Percentiles rank a stretch among this genome's conserved stretches.
These are phyloP conservation scores for Harpagus bidentatus DNA, from an alignment of 2,113 vertebrate genomes.

Conservation along the genomic window DNA sequence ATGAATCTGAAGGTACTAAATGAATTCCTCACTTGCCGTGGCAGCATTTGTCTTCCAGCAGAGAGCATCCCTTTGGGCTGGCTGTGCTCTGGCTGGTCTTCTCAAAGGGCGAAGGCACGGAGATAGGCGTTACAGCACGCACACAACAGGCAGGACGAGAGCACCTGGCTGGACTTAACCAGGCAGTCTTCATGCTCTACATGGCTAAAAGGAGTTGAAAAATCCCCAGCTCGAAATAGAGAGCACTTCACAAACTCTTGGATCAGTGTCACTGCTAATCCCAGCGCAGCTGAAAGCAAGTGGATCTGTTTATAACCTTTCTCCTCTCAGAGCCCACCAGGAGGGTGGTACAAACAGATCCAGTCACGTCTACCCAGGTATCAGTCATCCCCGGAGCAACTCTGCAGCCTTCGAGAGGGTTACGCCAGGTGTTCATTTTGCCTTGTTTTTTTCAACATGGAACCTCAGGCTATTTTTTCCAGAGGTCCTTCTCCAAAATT, in stretches of 20 bases:
- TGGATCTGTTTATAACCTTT: background rate
- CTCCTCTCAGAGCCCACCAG: background rate
- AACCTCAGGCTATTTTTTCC: background rate
- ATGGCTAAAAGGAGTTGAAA: background rate
- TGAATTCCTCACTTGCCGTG: background rate
- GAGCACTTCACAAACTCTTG: background rate
- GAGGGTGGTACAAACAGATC: background rate
- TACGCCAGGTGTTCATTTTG: accelerated
- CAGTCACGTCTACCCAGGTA: background rate
- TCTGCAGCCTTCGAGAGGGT: background rate
- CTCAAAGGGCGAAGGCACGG: accelerated
- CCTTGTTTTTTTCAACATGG: background rate
- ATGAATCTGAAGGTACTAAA: constrained; percentile 28
- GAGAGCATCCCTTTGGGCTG: background rate
- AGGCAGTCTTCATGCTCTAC: background rate
- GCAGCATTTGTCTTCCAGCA: background rate
- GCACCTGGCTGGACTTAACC: background rate
- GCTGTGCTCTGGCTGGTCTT: background rate
- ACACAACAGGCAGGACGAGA: accelerated
- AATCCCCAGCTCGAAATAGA: background rate
- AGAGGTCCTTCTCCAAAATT: background rate
- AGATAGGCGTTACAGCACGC: background rate
- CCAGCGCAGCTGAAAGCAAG: background rate
- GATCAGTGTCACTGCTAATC: background rate
- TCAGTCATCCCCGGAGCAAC: background rate